phyloP scores from a whole-genome alignment of 2,113 vertebrate species.

The Passerina amoena region DNA sequence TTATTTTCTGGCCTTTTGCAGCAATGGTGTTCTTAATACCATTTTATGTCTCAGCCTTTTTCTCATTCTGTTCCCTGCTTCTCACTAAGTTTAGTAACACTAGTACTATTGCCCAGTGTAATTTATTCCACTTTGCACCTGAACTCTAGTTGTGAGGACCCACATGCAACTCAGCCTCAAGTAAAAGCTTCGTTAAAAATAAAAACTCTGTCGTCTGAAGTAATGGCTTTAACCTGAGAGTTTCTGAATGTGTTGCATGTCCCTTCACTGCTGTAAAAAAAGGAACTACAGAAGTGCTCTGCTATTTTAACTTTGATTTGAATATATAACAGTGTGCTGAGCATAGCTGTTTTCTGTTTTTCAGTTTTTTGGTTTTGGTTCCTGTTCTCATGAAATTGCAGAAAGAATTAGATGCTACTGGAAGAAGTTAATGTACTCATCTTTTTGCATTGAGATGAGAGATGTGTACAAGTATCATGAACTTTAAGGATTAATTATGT shows the following conservation, averaged over 20 bases:
- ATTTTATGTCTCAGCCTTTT: neutral
- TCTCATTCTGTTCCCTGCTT: neutral
- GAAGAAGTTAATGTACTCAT: rapidly evolving
- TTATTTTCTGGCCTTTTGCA: neutral
- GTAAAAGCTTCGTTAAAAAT: neutral
- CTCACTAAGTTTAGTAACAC: neutral
- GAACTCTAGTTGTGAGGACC: neutral
- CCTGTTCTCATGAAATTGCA: neutral
- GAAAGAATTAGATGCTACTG: neutral
- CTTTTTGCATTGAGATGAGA: neutral
- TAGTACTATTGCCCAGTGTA: rapidly evolving
- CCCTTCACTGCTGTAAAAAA: neutral
- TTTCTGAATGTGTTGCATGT: neutral
- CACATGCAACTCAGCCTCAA: neutral
- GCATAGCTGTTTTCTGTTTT: neutral
- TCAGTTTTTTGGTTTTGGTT: neutral
- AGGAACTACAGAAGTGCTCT: neutral
- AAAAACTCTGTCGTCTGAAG: neutral
- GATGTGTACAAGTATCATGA: neutral
- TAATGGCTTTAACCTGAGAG: neutral
- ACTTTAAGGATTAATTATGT: neutral
- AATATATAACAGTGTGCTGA: neutral
- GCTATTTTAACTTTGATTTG: neutral
- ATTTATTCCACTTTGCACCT: neutral
- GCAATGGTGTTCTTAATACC: neutral